Evolutionary conservation across 2,888 invertebrate species (phyloP), one percentile per base, ranked within the genome.

Genomic region (Chymomyza caudatula): DNA sequence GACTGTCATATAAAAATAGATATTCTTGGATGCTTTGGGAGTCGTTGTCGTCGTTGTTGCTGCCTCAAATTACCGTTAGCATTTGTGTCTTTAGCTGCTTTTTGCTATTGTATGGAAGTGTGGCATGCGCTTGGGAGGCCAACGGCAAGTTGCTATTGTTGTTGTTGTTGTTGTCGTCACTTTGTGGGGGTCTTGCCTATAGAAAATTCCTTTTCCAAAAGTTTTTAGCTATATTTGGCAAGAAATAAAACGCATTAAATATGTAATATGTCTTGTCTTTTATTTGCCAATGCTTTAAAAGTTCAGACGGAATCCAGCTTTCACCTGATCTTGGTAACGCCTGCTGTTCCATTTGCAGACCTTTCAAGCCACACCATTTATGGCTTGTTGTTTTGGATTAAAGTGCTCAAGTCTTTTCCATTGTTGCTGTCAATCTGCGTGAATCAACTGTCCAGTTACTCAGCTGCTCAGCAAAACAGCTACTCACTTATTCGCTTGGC

Each of bases 101-200:
- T 55, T 19, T 54, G 17, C 20, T 55, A 15, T 63, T 66, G 62
- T 67, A 53, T 64, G 60, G 51, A 65, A 65, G 70, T 74, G 72
- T 71, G 74, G 77, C 82, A 78, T 81, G 76, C 70, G 69, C 74
- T 77, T 80, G 84, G 74, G 70, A 82, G 86, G 86, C 86, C 86
- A 85, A 76, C 83, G 83, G 73, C 75, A 79, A 71, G 80, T 77
- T 74, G n/a, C 47, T 47, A 58, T 43, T 55, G 68, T 53, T 19
- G 4, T 64, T 56, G 23, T 29, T 22, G 42, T 60, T 62, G 52
- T 62, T 59, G 64, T 56, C 60, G 58, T 22, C 69, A 71, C 73
- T 69, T 66, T 71, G 76, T 66, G 65, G 70, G 69, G 71, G 68
- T 68, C 65, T 47, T 47, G 15, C 11, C 11, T 11, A 13, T 2